Conservation (phyloP, 1,140 invertebrate genomes). For the Coelopa frigida region DNA sequence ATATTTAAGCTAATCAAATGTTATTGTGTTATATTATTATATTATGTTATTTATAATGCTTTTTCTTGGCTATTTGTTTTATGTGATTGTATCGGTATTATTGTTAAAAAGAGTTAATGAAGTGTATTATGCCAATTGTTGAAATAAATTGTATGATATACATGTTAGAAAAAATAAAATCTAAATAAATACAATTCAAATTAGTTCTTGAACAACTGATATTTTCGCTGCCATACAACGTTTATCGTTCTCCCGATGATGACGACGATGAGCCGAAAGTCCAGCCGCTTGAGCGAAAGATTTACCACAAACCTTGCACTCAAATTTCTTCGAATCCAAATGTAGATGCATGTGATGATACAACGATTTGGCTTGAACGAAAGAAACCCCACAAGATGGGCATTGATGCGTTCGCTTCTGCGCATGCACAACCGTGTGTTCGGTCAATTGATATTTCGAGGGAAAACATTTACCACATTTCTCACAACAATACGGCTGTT, state of each 20-base stretch:
- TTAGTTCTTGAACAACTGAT: neutral
- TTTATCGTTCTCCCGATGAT: constrained; percentile 1
- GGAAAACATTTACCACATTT: constrained; percentile 67
- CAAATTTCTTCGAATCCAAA: constrained; percentile 69
- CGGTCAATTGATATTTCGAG: constrained; percentile 75
- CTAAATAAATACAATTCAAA: neutral
- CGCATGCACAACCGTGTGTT: constrained; percentile 27
- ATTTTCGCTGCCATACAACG: neutral
- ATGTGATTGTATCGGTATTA: no score
- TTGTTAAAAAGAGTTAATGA: no score
- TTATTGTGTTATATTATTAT: neutral
- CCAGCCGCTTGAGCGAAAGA: constrained; percentile 1
- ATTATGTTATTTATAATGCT: no score
- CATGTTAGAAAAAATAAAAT: neutral
- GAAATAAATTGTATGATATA: no score
- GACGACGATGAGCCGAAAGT: neutral
- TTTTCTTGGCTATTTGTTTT: no score
- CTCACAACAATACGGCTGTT: constrained; percentile 64
- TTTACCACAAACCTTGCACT: constrained; percentile 51
- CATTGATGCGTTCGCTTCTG: neutral
- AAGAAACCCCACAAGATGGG: constrained; percentile 1
- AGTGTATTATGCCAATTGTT: no score
- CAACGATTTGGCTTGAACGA: neutral
- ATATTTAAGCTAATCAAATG: neutral
- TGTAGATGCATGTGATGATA: constrained; percentile 60